These are phyloP conservation scores for Chelonoidis abingdonii DNA, from an alignment of 2,113 vertebrate species.

Conservation along the genomic window DNA sequence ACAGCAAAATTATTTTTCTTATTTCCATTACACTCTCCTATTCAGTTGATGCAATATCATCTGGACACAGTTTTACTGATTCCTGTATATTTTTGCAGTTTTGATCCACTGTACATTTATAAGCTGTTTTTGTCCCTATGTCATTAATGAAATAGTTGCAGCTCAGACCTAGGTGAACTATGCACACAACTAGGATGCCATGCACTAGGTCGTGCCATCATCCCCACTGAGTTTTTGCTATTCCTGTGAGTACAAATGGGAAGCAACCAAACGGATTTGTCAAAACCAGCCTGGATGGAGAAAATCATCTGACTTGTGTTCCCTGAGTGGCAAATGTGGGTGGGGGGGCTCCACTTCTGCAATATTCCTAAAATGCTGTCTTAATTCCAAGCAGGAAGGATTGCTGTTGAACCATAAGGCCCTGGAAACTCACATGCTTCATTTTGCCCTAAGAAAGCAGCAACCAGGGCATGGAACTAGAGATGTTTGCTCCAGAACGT, in stretches of 20 bases:
- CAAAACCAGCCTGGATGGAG: accelerated
- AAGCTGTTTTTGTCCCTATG: not conserved
- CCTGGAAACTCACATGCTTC: not conserved
- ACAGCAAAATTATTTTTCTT: conserved; percentile 3
- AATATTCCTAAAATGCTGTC: not conserved
- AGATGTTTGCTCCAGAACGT: accelerated
- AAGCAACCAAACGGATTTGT: too few species aligned
- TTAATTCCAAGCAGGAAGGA: accelerated
- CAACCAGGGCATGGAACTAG: too few species aligned
- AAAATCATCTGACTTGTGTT: accelerated
- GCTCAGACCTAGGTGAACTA: conserved; percentile 3
- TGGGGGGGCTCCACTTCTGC: not conserved
- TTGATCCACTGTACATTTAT: not conserved
- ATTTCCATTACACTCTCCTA: conserved; percentile 36
- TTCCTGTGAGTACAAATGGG: not conserved
- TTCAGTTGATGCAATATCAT: not conserved
- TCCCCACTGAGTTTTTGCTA: not conserved
- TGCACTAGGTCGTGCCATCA: not conserved
- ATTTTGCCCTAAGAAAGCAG: not conserved
- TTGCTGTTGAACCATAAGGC: not conserved
- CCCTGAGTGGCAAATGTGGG: not conserved
- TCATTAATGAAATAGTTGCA: not conserved
- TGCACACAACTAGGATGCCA: not conserved
- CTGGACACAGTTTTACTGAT: not conserved
- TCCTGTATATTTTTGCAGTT: not conserved